These are phyloP conservation scores for Drosophila ironensis DNA, from an alignment of 1,140 invertebrate genomes.

Conservation along the genomic window DNA sequence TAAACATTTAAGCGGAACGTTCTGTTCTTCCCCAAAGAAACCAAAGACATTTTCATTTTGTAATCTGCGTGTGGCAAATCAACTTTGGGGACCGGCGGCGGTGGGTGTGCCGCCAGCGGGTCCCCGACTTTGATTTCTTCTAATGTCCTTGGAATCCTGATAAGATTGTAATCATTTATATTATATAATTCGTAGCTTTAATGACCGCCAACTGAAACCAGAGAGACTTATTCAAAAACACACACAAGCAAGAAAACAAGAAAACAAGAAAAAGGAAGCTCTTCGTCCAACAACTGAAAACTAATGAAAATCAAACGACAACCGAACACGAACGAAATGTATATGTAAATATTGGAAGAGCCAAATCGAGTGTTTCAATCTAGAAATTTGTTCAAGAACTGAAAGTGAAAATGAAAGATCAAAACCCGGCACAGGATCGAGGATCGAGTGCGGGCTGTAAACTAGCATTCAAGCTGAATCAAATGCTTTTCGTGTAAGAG, in stretches of 20 bases:
- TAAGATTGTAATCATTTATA: slow-evolving; percentile 13
- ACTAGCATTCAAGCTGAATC: slow-evolving; percentile 53
- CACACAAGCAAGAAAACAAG: slow-evolving; percentile 1
- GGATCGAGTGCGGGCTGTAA: slow-evolving; percentile 13
- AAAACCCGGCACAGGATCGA: neutral
- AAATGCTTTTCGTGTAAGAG: slow-evolving; percentile 36
- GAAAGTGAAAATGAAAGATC: neutral
- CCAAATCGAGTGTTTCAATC: slow-evolving; percentile 18
- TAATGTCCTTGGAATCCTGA: neutral
- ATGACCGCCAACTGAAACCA: neutral
- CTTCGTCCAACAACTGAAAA: neutral
- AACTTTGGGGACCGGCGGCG: slow-evolving; percentile 37
- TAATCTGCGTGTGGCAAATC: slow-evolving; percentile 42
- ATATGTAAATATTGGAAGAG: slow-evolving; percentile 33
- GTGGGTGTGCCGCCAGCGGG: slow-evolving; percentile 45
- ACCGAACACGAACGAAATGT: slow-evolving; percentile 18
- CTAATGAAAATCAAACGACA: neutral
- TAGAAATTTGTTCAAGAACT: slow-evolving; percentile 10
- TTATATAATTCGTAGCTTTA: slow-evolving; percentile 22
- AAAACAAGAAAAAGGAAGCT: no score
- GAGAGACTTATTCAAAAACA: slow-evolving; percentile 13
- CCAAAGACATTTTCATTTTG: slow-evolving; percentile 53
- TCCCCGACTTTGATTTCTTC: slow-evolving; percentile 51
- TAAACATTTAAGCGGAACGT: neutral
- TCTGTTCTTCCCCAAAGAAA: slow-evolving; percentile 26